Evolutionary conservation across 2,888 invertebrate species (phyloP).

Genomic region (Himalopsyche kuldschensis): DNA sequence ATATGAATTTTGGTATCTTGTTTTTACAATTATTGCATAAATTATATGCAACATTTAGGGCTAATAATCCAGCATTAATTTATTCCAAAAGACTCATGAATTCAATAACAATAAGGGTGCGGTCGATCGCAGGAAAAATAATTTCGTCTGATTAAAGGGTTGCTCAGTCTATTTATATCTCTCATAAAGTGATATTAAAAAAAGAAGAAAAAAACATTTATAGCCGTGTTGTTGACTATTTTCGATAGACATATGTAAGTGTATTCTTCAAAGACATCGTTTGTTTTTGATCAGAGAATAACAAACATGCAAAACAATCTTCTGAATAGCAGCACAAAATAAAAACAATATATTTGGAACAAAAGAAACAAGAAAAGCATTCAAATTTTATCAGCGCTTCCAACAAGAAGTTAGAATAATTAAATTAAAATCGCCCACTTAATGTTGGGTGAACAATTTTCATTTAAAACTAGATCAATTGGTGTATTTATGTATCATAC

Average conservation of each 20-base stretch:
- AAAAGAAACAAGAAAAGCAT: neutral
- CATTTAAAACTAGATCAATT: neutral
- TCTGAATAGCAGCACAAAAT: too few species aligned
- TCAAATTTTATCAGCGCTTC: neutral
- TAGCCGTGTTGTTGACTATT: too few species aligned
- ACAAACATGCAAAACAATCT: too few species aligned
- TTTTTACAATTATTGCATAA: neutral
- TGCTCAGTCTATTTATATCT: too few species aligned
- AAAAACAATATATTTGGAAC: neutral
- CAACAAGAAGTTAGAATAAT: neutral
- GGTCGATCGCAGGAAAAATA: too few species aligned
- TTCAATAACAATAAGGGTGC: neutral
- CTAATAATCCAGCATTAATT: neutral
- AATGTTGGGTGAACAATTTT: neutral
- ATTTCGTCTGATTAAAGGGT: too few species aligned
- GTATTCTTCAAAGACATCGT: too few species aligned
- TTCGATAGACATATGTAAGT: too few species aligned
- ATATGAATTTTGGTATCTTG: too few species aligned
- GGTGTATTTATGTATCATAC: neutral
- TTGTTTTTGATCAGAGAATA: too few species aligned
- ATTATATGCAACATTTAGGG: neutral
- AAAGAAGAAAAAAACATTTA: too few species aligned
- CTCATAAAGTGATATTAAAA: too few species aligned
- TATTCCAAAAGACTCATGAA: neutral
- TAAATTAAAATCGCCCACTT: neutral